Evolutionary conservation across 1,140 invertebrate species (phyloP), one percentile per base, ranked within the genome.

Genomic region (Drosophila lini): DNA sequence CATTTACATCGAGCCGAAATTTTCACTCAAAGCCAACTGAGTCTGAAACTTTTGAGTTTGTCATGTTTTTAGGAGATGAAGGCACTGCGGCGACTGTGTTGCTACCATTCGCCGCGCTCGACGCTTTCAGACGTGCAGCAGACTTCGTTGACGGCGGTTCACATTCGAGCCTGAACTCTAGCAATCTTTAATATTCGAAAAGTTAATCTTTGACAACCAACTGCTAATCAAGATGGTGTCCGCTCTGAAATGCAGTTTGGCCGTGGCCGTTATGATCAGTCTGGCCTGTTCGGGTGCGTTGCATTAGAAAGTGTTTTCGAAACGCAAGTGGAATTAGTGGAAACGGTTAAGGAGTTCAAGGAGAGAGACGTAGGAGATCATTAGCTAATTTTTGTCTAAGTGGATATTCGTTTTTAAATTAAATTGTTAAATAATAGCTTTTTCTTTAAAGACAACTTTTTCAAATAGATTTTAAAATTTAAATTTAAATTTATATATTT

Each of bases 191-290:
- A 15, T 10, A 55, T 38, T 55, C 8, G 0, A 22, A 64, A 44
- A 31, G 38, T 25, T 41, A 15, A 42, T 25, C 64, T 40, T 19
- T 9, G 0, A 42, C 16, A 57, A 38, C 28, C 7, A 62, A 62
- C 32, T 63, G 44, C 19, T 71, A 47, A n/a, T 15, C 9, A 76
- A 91, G 67, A 91, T 91, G 90, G 73, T 91, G 57, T 90, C 83
- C 55, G 67, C 74, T 75, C 55, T 85, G 41, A 91, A 91, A 79
- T 85, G 68, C 73, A 74, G 78, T 76, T 89, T 91, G 82, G 83
- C 83, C 78, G 44, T 91, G 73, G 90, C 90, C 65, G 56, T 90
- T 63, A 69, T 91, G 55, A 75, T 91, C 69, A 79, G 83, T 57
- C 44, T 91, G 42, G 86, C 81, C 34, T 75, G 71, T 62, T 89